These are phyloP conservation scores for Leucophenga montana DNA, from an alignment of 2,888 invertebrate species.

Conservation along the genomic window DNA sequence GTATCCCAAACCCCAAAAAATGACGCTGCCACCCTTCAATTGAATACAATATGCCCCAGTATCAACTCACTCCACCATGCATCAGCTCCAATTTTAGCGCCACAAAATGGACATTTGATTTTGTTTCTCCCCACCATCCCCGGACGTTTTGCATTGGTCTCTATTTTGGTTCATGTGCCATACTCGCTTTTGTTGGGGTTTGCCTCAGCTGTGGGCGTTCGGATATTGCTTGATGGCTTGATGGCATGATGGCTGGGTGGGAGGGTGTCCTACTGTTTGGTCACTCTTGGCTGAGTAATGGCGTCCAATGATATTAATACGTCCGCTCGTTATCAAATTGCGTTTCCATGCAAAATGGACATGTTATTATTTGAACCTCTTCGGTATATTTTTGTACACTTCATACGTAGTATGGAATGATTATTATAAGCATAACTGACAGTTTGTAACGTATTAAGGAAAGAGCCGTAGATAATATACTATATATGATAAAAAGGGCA, in stretches of 20 bases:
- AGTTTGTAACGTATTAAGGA: too few species aligned
- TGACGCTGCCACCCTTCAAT: too few species aligned
- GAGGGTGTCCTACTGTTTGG: neutral
- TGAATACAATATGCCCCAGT: too few species aligned
- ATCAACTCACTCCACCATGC: too few species aligned
- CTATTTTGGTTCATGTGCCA: neutral
- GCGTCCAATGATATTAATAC: conserved; percentile 68
- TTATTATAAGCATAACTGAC: too few species aligned
- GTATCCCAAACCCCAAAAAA: too few species aligned
- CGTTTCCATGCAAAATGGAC: conserved; percentile 67
- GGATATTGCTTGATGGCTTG: neutral
- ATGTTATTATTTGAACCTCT: conserved; percentile 42
- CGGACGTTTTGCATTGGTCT: too few species aligned
- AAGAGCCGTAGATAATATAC: too few species aligned
- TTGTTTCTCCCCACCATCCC: too few species aligned
- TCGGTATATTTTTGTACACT: neutral
- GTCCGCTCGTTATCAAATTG: conserved; percentile 71
- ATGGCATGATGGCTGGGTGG: neutral
- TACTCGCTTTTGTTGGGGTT: neutral
- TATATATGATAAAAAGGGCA: too few species aligned
- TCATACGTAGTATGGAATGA: too few species aligned
- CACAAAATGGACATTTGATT: conserved; percentile 9
- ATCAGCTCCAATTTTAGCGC: too few species aligned
- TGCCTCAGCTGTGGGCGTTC: neutral
- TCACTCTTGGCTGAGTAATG: conserved; percentile 48